These are phyloP conservation scores for Pollachius pollachius DNA, from an alignment of 2,113 vertebrate genomes.

Conservation along the genomic window DNA sequence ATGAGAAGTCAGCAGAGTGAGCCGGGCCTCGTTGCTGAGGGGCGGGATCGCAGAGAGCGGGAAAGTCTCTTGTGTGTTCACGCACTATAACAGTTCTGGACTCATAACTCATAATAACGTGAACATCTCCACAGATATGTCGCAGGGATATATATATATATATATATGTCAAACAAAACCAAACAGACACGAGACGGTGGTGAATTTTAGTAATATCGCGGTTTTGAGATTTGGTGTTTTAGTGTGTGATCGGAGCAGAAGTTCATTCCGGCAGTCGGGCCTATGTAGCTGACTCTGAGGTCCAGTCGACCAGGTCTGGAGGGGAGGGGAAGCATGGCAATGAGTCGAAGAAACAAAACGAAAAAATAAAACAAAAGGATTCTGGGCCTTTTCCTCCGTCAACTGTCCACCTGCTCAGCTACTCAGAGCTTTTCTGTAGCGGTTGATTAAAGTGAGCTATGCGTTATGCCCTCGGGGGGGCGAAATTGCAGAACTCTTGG, in stretches of 20 bases:
- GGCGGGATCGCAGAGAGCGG: too few species aligned
- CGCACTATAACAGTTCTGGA: too few species aligned
- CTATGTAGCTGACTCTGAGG: conserved; percentile 12
- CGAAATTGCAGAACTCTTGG: too few species aligned
- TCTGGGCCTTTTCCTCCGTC: too few species aligned
- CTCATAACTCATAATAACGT: too few species aligned
- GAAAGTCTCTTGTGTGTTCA: too few species aligned
- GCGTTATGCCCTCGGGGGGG: too few species aligned
- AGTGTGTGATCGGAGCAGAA: conserved; percentile 13
- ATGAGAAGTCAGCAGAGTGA: conserved; percentile 8
- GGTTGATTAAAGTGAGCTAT: too few species aligned
- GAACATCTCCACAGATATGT: too few species aligned
- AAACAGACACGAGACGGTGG: conserved; percentile 6
- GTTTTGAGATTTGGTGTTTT: conserved; percentile 10
- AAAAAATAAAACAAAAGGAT: background rate
- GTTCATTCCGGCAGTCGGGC: conserved; percentile 16
- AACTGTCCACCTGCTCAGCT: too few species aligned
- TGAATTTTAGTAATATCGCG: conserved; percentile 46
- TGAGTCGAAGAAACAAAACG: conserved; percentile 25
- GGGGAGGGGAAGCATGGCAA: conserved; percentile 42
- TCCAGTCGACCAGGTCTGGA: conserved; percentile 45
- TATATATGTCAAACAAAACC: background rate
- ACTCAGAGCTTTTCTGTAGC: too few species aligned
- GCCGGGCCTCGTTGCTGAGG: background rate
- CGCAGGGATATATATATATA: too few species aligned